Evolutionary conservation across 1,140 invertebrate species (phyloP).

Genomic region (Coptotermes formosanus): DNA sequence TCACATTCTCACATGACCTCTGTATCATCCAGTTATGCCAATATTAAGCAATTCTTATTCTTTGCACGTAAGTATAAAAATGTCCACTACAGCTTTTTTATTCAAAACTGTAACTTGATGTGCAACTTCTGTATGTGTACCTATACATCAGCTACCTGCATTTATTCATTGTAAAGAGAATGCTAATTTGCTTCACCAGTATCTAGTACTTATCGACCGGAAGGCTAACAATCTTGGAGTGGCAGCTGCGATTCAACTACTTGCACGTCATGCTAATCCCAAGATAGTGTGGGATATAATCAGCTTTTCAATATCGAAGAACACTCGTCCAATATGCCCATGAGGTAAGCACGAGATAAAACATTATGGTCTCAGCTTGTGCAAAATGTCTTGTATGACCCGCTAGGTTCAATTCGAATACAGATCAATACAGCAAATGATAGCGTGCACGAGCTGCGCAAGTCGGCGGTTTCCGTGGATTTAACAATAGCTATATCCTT

Average conservation of each 20-base stretch:
- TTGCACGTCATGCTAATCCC: not conserved
- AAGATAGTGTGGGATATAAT: not conserved
- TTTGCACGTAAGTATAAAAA: too few relatives aligned
- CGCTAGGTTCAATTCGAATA: not conserved
- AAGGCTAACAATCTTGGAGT: not conserved
- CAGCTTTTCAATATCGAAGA: not conserved
- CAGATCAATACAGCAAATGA: constrained; percentile 1
- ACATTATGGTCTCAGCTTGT: not conserved
- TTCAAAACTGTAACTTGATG: too few relatives aligned
- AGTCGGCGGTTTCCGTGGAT: not conserved
- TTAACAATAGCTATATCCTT: not conserved
- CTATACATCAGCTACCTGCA: too few relatives aligned
- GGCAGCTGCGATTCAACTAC: not conserved
- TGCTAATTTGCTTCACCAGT: too few relatives aligned
- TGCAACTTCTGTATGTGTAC: too few relatives aligned
- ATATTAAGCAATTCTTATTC: too few relatives aligned
- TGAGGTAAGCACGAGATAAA: not conserved
- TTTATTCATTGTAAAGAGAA: too few relatives aligned
- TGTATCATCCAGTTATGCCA: too few relatives aligned
- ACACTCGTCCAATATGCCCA: not conserved
- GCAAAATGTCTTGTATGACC: not conserved
- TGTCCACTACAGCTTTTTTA: too few relatives aligned
- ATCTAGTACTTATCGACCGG: too few relatives aligned
- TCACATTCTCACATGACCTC: too few relatives aligned
- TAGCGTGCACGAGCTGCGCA: not conserved